Conservation (phyloP, 2,888 invertebrate genomes). For the Amblyjoppa proteus region DNA sequence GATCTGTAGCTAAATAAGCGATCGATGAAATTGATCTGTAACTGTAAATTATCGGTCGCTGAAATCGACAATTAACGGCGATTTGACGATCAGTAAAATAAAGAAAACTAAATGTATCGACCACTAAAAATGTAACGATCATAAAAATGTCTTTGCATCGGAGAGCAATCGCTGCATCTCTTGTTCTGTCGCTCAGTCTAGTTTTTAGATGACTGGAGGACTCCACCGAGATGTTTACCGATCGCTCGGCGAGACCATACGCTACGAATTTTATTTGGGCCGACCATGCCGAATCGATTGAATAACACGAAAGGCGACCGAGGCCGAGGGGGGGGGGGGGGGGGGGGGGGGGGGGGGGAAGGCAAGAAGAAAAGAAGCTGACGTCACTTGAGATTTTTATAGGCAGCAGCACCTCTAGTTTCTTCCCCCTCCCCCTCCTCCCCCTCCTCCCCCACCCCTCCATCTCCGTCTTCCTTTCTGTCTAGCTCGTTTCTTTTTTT, state of each 20-base stretch:
- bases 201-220: slow-evolving; percentile 7
- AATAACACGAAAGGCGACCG: slow-evolving; percentile 24
- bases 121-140: neutral
- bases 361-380: slow-evolving; percentile 39
- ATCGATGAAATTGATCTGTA: neutral
- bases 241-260: slow-evolving; percentile 28
- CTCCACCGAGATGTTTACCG: slow-evolving; percentile 38
- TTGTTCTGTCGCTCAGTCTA: slow-evolving; percentile 9
- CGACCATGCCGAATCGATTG: slow-evolving; percentile 14
- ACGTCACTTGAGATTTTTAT: slow-evolving; percentile 59
- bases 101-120: too few species aligned
- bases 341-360: neutral
- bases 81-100: too few species aligned
- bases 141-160: neutral
- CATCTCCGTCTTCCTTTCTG: slow-evolving; percentile 14
- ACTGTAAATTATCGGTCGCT: neutral
- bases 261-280: slow-evolving; percentile 40
- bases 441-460: neutral
- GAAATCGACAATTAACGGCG: too few species aligned
- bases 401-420: slow-evolving; percentile 37
- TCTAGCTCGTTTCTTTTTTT: neutral
- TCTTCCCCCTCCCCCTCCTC: slow-evolving; percentile 8
- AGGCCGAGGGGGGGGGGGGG: neutral
- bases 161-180: neutral
- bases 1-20: neutral